A percentile compares a stretch with the other conserved stretches of the same genome.
These are phyloP conservation scores for Diacarnus erythraeanus DNA, from an alignment of 37 sponge, comb jelly and placozoan genomes.

Conservation along the genomic window DNA sequence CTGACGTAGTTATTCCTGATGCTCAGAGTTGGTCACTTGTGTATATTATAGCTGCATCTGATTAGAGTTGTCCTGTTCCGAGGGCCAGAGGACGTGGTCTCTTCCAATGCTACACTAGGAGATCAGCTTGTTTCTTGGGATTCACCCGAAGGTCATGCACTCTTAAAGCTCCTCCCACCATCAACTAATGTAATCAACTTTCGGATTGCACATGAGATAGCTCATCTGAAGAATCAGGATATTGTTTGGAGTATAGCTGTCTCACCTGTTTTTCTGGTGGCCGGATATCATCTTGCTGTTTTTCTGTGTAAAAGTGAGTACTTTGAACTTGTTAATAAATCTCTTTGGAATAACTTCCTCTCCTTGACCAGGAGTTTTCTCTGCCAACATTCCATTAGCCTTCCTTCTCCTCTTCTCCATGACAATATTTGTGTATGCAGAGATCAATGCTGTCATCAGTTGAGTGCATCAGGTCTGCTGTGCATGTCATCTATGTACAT, in stretches of 20 bases:
- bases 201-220: slow-evolving; percentile 68
- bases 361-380: neutral
- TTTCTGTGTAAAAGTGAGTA: slow-evolving; percentile 41
- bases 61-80: slow-evolving; percentile 34
- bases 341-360: neutral
- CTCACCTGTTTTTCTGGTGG: slow-evolving; percentile 33
- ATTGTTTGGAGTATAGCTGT: neutral
- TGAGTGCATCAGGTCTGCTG: no score
- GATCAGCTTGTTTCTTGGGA: slow-evolving; percentile 57
- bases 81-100: slow-evolving; percentile 29
- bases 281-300: slow-evolving; percentile 34
- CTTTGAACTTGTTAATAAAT: neutral
- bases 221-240: slow-evolving; percentile 55
- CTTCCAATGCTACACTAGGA: neutral
- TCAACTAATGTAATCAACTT: slow-evolving; percentile 55
- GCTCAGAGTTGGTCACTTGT: neutral
- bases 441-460: slow-evolving; percentile 6
- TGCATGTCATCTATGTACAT: no score
- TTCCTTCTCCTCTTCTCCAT: slow-evolving; percentile 35
- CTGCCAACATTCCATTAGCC: neutral
- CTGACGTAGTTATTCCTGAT: slow-evolving; percentile 36
- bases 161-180: slow-evolving; percentile 27
- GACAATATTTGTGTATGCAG: slow-evolving; percentile 7
- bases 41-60: neutral
- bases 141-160: slow-evolving; percentile 27